phyloP scores from a whole-genome alignment of 1,140 invertebrate species.

The Heliconius hermathena region DNA sequence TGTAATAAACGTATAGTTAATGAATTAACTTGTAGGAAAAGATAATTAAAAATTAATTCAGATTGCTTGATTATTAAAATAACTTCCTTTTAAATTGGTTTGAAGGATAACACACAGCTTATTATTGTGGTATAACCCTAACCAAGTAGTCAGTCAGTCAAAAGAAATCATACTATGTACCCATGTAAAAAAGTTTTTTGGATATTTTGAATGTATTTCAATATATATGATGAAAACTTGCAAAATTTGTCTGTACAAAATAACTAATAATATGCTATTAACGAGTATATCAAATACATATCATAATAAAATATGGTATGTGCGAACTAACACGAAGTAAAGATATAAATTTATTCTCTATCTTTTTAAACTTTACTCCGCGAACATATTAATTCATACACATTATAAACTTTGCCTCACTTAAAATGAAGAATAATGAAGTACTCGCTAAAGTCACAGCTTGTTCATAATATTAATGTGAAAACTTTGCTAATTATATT shows the following conservation, averaged over 20 bases:
- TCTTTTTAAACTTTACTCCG: background rate
- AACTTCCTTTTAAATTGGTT: too few species aligned
- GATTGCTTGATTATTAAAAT: background rate
- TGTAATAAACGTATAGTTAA: too few species aligned
- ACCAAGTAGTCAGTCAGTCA: too few species aligned
- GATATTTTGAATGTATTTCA: too few species aligned
- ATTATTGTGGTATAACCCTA: too few species aligned
- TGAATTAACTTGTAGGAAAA: too few species aligned
- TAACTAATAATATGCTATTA: background rate
- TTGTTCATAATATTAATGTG: conserved; percentile 14
- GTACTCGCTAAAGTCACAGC: conserved; percentile 13
- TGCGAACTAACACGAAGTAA: background rate
- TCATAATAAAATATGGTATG: background rate
- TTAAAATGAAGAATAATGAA: conserved; percentile 9
- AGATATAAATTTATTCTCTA: conserved; percentile 4
- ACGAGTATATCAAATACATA: background rate
- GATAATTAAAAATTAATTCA: too few species aligned
- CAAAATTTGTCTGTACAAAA: background rate
- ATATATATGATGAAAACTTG: background rate
- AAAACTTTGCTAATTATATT: background rate
- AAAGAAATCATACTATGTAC: too few species aligned
- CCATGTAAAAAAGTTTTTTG: too few species aligned
- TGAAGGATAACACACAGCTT: too few species aligned
- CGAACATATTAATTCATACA: conserved; percentile 13
- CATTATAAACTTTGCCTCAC: conserved; percentile 2